These are phyloP conservation scores for Aphaenogaster ashmeadi DNA, from an alignment of 1,140 invertebrate genomes.

Conservation along the genomic window DNA sequence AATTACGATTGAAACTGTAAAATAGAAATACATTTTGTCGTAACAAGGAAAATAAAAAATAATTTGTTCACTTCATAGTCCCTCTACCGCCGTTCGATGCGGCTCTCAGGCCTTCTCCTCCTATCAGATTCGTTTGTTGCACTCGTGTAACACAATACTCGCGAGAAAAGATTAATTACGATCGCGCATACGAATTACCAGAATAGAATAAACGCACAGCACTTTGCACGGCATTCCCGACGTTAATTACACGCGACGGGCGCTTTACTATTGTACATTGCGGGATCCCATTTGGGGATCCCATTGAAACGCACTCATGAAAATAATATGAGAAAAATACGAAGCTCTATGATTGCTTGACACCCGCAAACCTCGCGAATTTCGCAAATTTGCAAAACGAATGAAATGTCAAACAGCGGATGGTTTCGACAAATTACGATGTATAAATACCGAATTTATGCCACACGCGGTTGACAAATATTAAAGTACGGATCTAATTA, in stretches of 20 bases:
- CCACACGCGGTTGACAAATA: background rate
- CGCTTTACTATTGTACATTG: background rate
- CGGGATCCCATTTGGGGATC: background rate
- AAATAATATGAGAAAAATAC: background rate
- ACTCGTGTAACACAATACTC: background rate
- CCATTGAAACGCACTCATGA: background rate
- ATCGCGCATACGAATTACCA: background rate
- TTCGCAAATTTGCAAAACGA: background rate
- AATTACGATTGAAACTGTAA: too few relatives aligned
- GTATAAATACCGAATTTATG: conserved; percentile 3
- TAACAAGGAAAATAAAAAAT: background rate
- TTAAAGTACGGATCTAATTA: background rate
- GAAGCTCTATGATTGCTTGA: background rate
- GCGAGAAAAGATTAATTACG: background rate
- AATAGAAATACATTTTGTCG: too few relatives aligned
- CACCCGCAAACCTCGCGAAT: background rate
- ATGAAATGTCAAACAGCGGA: background rate
- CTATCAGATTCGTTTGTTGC: background rate
- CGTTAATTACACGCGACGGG: background rate
- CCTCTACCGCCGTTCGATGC: background rate
- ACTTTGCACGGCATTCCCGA: background rate
- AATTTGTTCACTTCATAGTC: background rate
- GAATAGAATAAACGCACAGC: background rate
- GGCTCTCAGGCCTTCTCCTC: background rate
- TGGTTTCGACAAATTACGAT: background rate